Conservation (phyloP, 2,888 invertebrate species). For the Cryptophagus acutangulus region DNA sequence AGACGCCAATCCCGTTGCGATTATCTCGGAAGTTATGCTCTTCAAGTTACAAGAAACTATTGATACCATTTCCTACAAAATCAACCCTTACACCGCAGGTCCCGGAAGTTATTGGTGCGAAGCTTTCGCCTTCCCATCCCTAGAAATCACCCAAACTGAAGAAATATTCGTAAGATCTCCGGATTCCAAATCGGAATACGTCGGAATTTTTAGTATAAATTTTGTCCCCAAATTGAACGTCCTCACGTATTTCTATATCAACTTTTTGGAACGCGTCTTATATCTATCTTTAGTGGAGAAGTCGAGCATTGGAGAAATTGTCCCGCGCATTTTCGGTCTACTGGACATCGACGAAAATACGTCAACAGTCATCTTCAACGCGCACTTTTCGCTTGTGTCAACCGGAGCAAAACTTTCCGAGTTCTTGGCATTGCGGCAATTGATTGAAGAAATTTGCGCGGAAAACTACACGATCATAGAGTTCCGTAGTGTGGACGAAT, state of each 20-base stretch:
- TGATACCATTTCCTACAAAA: neutral
- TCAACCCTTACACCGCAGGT: slow-evolving; percentile 17
- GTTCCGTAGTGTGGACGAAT: slow-evolving; percentile 21
- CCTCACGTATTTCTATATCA: slow-evolving; percentile 9
- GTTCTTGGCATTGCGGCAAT: too few relatives aligned
- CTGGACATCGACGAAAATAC: slow-evolving; percentile 22
- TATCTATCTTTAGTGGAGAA: too few relatives aligned
- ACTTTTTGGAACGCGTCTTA: slow-evolving; percentile 5
- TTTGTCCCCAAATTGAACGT: slow-evolving; percentile 25
- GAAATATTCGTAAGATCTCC: too few relatives aligned
- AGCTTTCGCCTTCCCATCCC: slow-evolving; percentile 29
- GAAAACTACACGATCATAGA: slow-evolving; percentile 14
- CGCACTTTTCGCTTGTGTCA: neutral
- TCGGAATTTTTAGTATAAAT: slow-evolving; percentile 20
- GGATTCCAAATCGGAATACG: slow-evolving; percentile 33
- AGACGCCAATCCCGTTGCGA: slow-evolving; percentile 18
- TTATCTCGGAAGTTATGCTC: neutral
- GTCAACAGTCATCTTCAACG: neutral
- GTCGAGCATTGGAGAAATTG: slow-evolving; percentile 18
- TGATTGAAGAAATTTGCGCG: neutral
- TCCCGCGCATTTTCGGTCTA: slow-evolving; percentile 30
- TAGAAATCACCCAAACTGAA: neutral
- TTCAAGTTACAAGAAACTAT: slow-evolving; percentile 11
- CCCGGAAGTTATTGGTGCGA: slow-evolving; percentile 38
- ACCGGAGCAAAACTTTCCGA: slow-evolving; percentile 4